A percentile compares a stretch with the other conserved stretches of the same genome.
These are phyloP conservation scores for Anthopleura xanthogrammica DNA, from an alignment of 92 coral and sea anemone genomes.

Conservation along the genomic window DNA sequence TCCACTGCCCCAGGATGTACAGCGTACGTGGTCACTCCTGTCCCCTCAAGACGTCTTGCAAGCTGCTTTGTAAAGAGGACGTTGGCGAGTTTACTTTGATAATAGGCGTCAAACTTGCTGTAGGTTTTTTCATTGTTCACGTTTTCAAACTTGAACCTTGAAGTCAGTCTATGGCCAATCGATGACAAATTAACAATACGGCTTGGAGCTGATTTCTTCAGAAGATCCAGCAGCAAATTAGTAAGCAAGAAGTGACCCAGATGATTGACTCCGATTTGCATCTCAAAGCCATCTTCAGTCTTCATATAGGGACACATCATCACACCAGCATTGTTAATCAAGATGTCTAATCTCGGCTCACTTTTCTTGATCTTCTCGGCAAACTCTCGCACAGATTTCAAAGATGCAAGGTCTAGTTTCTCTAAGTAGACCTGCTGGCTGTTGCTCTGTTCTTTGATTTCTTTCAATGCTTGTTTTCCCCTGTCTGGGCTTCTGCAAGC, in stretches of 20 bases:
- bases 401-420: conserved; percentile 80
- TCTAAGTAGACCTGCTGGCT: conserved; percentile 59
- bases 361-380: conserved; percentile 70
- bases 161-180: conserved; percentile 38
- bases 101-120: conserved; percentile 51
- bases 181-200: conserved; percentile 59
- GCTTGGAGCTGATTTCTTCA: conserved; percentile 71
- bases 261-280: conserved; percentile 83
- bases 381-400: conserved; percentile 72
- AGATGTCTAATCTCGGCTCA: conserved; percentile 69
- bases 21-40: conserved; percentile 68
- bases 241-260: conserved; percentile 94
- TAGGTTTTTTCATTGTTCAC: conserved; percentile 61
- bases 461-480: conserved; percentile 63
- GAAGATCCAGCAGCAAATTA: conserved; percentile 61
- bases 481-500: conserved; percentile 65
- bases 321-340: conserved; percentile 91
- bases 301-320: conserved; percentile 57
- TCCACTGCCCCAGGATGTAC: conserved; percentile 75
- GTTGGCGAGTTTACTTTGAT: conserved; percentile 83
- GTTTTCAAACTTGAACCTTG: conserved; percentile 56
- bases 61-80: conserved; percentile 81
- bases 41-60: conserved; percentile 72
- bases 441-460: conserved; percentile 54
- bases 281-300: conserved; percentile 84